Evolutionary conservation across 1,140 invertebrate species (phyloP), one percentile per base, ranked within the genome.

Genomic region (Ceratina australensis): DNA sequence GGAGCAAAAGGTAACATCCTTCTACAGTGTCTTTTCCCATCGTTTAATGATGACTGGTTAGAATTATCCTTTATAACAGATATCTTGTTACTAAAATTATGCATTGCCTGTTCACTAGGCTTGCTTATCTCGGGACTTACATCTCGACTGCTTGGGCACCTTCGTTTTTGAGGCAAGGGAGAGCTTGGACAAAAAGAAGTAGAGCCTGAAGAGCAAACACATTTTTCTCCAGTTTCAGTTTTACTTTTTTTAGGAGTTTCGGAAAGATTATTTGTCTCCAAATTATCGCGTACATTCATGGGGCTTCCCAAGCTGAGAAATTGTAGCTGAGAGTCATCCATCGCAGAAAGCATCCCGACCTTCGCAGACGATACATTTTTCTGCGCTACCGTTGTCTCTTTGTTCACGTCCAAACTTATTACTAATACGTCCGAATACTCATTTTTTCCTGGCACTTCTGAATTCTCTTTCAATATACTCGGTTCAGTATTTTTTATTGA

Each of bases 281-380:
- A 2, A 42, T 42, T 42, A 10, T 42, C 33, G 0, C 20, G 8
- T 64, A 13, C n/a, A 16, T 60, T 42, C 50, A 20, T 20, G 0
- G 81, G 80, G 0, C 72, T 73, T 10, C 76, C 68, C 12, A 66
- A 22, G 2, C 16, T 4, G 1, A 83, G 60, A 15, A 65, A 83
- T 47, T 78, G 82, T 16, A 83, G 56, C 49, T 81, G 83, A 2
- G 79, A 81, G 60, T 86, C 80, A n/a, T 86, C 64, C 42, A 78
- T 64, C 5, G 85, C 60, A 10, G 85, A 80, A n/a, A 85, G 5
- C 15, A 87, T 16, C 24, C 59, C 80, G 3, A 85, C 59, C 7
- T 47, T 49, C 5, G 52, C 50, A 15, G 16, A 1, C 12, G 26
- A 1, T 0, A 24, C 16, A 10, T 10, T 54, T 54, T 54, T 18